Percentiles rank a stretch among this genome's conserved stretches.
Evolutionary conservation across 2,113 vertebrate species (phyloP).

Genomic region (Mola mola): DNA sequence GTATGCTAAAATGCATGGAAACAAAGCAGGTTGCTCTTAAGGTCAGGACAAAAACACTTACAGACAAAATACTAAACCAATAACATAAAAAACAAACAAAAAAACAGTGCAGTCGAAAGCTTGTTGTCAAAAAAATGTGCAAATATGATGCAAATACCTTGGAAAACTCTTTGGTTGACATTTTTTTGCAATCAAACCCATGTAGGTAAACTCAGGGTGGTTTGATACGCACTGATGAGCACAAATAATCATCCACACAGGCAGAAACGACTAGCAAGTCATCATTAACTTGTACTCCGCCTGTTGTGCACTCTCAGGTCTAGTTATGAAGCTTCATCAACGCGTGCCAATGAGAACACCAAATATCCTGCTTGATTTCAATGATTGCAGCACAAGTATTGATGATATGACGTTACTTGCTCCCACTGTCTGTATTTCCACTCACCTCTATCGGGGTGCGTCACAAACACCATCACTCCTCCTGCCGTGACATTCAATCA

Average conservation of each 20-base stretch:
- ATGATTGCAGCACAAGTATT: conserved; percentile 27
- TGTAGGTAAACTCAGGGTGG: conserved; percentile 21
- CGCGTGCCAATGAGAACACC: conserved; percentile 18
- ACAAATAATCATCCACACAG: conserved; percentile 15
- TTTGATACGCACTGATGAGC: conserved; percentile 21
- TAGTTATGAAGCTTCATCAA: conserved; percentile 29
- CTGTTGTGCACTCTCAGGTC: conserved; percentile 22
- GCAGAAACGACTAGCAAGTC: conserved; percentile 23
- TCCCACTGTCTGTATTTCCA: conserved; percentile 19
- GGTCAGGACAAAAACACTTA: too few species aligned
- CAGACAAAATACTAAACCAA: conserved; percentile 2
- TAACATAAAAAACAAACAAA: neutral
- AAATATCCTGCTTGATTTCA: conserved; percentile 19
- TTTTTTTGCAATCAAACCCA: conserved; percentile 1
- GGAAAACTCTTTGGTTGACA: neutral
- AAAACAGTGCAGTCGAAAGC: neutral
- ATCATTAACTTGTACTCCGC: conserved; percentile 4
- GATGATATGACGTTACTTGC: conserved; percentile 1
- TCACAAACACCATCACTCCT: conserved; percentile 21
- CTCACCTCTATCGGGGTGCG: conserved; percentile 10
- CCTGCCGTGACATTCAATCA: conserved; percentile 32
- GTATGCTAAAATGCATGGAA: too few species aligned
- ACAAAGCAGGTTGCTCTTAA: too few species aligned
- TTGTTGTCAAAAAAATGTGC: neutral
- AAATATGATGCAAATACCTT: neutral